These are phyloP conservation scores for Champsocephalus esox DNA, from an alignment of 2,797 vertebrate genomes.

Conservation along the genomic window DNA sequence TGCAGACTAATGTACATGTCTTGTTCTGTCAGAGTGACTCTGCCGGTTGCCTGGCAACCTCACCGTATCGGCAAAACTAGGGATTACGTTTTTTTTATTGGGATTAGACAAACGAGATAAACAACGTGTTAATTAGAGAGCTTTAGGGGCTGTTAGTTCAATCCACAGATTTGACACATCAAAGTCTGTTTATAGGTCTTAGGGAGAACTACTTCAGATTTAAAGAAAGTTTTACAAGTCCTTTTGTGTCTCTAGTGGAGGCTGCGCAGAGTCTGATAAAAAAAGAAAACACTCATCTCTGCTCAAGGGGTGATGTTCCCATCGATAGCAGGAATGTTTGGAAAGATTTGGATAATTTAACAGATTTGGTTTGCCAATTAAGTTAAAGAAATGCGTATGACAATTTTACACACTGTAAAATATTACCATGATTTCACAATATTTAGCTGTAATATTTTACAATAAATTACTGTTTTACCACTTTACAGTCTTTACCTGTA, in stretches of 20 bases:
- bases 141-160: not conserved
- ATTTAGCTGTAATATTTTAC: too few relatives aligned
- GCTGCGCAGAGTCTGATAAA: not conserved
- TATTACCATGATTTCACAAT: too few relatives aligned
- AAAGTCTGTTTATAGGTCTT: not conserved
- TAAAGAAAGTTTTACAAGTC: not conserved
- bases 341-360: too few relatives aligned
- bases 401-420: too few relatives aligned
- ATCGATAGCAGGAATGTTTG: too few relatives aligned
- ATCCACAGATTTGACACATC: conserved; percentile 1
- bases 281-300: not conserved
- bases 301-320: not conserved
- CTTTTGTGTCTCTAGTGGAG: not conserved
- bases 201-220: not conserved
- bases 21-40: not conserved
- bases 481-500: too few relatives aligned
- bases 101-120: not conserved
- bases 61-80: not conserved
- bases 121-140: not conserved
- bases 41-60: not conserved
- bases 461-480: too few relatives aligned
- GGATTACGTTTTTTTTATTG: not conserved
- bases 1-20: not conserved
- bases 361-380: too few relatives aligned
- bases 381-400: too few relatives aligned